Evolutionary conservation across 1,140 invertebrate species (phyloP).

Genomic region (Onthophagus taurus): DNA sequence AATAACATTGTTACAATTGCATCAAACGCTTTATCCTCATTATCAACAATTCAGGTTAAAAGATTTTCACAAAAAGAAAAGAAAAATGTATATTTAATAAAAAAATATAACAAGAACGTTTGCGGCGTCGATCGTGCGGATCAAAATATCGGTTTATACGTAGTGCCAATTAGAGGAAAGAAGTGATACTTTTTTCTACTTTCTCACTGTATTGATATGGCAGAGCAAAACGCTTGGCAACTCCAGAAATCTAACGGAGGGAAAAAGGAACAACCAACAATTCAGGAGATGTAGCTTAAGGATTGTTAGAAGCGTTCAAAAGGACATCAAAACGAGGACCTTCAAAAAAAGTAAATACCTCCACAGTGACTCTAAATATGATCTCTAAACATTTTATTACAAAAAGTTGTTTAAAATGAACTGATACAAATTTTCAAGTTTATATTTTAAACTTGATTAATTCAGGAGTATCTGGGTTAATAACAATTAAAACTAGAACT

Average conservation of each 20-base stretch:
- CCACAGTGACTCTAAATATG: too few relatives aligned
- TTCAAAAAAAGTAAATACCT: too few relatives aligned
- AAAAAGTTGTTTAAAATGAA: too few relatives aligned
- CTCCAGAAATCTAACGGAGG: background rate
- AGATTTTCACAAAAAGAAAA: slow-evolving; percentile 20
- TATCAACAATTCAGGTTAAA: slow-evolving; percentile 16
- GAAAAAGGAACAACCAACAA: background rate
- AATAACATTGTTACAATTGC: slow-evolving; percentile 20
- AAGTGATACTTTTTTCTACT: too few relatives aligned
- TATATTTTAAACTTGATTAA: too few relatives aligned
- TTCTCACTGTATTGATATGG: too few relatives aligned
- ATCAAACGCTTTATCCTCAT: background rate
- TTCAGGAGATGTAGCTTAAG: background rate
- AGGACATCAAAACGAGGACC: too few relatives aligned
- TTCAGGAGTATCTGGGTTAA: too few relatives aligned
- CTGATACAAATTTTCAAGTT: too few relatives aligned
- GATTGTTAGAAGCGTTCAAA: background rate
- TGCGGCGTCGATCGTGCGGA: slow-evolving; percentile 29
- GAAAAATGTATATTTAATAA: slow-evolving; percentile 21
- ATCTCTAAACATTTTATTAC: too few relatives aligned
- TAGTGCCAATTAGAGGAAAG: too few relatives aligned
- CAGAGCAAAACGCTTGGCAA: background rate
- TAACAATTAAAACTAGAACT: too few relatives aligned
- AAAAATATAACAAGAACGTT: slow-evolving; percentile 25
- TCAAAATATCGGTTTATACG: slow-evolving; percentile 29